Evolutionary conservation across 1,140 invertebrate species (phyloP), one percentile per base, ranked within the genome.

Genomic region (Heliconius hewitsoni): DNA sequence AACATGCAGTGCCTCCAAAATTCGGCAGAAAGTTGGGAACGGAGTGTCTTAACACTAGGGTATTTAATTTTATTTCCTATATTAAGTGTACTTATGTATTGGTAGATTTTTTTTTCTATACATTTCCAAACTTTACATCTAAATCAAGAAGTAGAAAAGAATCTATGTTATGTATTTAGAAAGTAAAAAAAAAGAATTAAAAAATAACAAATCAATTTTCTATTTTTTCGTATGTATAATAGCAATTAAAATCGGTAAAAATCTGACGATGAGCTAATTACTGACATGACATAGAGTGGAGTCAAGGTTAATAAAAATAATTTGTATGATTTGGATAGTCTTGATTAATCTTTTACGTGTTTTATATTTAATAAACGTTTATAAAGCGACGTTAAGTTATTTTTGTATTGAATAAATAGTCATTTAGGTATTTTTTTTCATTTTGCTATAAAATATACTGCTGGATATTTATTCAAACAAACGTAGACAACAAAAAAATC

Each of bases 301-400:
- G 60, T 66, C 60, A 66, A 66, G 60, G 60, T 30, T 66, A 66
- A 66, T 57, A 57, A 57, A 57, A 57, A 57, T 23, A 23, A 57
- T 66, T 60, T 60, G 57, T 60, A 46, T 60, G n/a, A 60, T 60
- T 66, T 27, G 60, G 60, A 66, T 66, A 66, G 27, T 66, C 60
- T 66, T 66, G 23, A 16, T 30, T 66, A 3, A n/a, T 30, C 13
- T 66, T 66, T 66, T 66, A 66, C 23, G 27, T 66, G 60, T 16
- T 66, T 13, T 27, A 66, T 66, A 66, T 66, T 66, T 57, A 57
- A 23, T 57, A 23, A 57, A 23, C 19, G 55, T 23, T 9, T 57
- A n/a, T 57, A 23, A 57, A 9, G 8, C 19, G 8, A 57, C 19
- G 19, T 9, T 9, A 23, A 19, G 5, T 52, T 52, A 18, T 5